These are phyloP conservation scores for Eurypyga helias DNA, from an alignment of 2,113 vertebrate species.

Conservation along the genomic window DNA sequence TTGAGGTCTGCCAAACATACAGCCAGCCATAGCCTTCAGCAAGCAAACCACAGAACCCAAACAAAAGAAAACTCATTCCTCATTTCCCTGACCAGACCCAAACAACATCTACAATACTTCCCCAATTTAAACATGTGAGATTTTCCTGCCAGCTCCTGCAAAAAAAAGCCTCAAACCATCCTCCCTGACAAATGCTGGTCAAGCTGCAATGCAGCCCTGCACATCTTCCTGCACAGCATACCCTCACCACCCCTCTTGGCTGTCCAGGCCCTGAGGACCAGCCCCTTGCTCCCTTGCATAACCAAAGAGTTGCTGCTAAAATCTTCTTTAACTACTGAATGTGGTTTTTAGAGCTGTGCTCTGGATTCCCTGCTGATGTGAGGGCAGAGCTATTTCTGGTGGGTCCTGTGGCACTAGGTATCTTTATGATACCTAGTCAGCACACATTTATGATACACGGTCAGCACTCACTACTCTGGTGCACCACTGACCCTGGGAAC, in stretches of 20 bases:
- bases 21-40: background rate
- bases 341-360: background rate
- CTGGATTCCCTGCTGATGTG: background rate
- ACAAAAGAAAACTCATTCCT: slow-evolving; percentile 59
- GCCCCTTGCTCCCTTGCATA: background rate
- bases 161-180: background rate
- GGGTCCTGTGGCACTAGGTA: background rate
- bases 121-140: slow-evolving; percentile 16
- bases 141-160: background rate
- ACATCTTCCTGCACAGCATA: fast-evolving
- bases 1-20: background rate
- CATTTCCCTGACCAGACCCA: slow-evolving; percentile 38
- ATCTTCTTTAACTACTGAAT: background rate
- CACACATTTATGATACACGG: no score
- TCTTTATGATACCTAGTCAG: background rate
- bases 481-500: background rate
- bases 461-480: background rate
- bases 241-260: fast-evolving
- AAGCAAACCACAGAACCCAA: slow-evolving; percentile 56
- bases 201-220: background rate
- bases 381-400: background rate
- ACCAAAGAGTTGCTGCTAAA: background rate
- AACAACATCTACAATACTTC: slow-evolving; percentile 40
- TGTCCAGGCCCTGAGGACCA: background rate
- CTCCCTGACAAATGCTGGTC: background rate